Conservation (phyloP, 2,888 invertebrate genomes). For the Uloborus plumipes region DNA sequence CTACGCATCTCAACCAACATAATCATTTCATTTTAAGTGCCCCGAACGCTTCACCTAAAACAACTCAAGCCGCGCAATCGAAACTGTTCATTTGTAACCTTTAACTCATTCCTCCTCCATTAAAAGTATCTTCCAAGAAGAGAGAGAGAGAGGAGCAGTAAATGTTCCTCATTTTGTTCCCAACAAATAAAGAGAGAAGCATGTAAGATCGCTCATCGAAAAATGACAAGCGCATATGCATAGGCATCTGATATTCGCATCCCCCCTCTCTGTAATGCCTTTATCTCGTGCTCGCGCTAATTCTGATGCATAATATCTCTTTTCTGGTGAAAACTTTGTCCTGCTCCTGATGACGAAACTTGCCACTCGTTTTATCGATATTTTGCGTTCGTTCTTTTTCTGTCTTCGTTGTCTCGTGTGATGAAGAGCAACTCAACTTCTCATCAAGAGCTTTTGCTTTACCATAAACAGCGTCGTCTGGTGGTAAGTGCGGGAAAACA, state of each 20-base stretch:
- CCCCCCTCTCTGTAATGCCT: conserved; percentile 30
- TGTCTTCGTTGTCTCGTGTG: conserved; percentile 31
- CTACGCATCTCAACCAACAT: no score
- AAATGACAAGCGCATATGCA: conserved; percentile 51
- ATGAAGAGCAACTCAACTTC: conserved; percentile 43
- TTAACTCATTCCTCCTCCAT: neutral
- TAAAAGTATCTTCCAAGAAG: conserved; percentile 20
- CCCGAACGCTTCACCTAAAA: no score
- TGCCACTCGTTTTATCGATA: conserved; percentile 43
- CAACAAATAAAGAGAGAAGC: conserved; percentile 36
- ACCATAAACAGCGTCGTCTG: conserved; percentile 29
- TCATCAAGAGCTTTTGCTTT: conserved; percentile 18
- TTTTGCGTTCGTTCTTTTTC: conserved; percentile 40
- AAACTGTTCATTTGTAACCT: conserved; percentile 1
- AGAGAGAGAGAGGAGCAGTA: no score
- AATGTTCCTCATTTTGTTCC: conserved; percentile 26
- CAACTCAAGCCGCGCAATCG: neutral
- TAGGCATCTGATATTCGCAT: conserved; percentile 28
- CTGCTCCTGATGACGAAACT: conserved; percentile 48
- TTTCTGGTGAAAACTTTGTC: conserved; percentile 30
- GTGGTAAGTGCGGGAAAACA: neutral
- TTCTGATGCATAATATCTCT: conserved; percentile 50
- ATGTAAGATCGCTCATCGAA: conserved; percentile 23
- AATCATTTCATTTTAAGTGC: no score
- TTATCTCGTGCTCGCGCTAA: conserved; percentile 42